phyloP scores from a whole-genome alignment of 1,140 invertebrate species.

The Habropoda laboriosa region DNA sequence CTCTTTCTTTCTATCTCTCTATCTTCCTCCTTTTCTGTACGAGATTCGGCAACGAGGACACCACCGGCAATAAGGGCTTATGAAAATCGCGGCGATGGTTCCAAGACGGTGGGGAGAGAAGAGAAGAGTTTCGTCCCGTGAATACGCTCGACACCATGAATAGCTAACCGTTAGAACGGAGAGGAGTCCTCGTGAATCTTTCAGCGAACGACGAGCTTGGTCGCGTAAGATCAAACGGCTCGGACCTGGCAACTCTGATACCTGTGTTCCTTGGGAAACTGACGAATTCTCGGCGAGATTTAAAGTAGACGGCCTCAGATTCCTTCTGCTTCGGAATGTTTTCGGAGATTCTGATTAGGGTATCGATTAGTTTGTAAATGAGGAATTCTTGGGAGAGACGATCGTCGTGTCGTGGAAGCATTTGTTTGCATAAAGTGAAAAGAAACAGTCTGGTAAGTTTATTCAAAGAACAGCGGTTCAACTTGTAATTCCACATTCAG shows the following conservation, averaged over 20 bases:
- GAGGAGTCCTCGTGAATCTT: slow-evolving; percentile 27
- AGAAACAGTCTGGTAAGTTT: too few relatives aligned
- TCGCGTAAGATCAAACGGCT: slow-evolving; percentile 12
- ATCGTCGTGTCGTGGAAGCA: too few relatives aligned
- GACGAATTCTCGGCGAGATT: background rate
- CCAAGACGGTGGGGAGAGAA: background rate
- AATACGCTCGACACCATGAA: slow-evolving; percentile 26
- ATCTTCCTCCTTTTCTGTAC: background rate
- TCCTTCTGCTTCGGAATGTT: background rate
- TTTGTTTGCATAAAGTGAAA: too few relatives aligned
- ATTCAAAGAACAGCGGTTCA: too few relatives aligned
- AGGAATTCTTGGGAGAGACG: too few relatives aligned
- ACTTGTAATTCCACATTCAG: too few relatives aligned
- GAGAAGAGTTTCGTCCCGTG: background rate
- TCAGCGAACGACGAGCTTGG: background rate
- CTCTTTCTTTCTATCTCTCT: too few relatives aligned
- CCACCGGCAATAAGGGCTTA: slow-evolving; percentile 43
- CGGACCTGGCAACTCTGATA: background rate
- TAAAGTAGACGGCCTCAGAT: background rate
- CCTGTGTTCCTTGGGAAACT: background rate
- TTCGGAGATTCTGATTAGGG: background rate
- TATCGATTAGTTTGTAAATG: too few relatives aligned
- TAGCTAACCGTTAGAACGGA: slow-evolving; percentile 13
- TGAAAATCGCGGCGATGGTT: slow-evolving; percentile 28
- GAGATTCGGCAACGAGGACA: slow-evolving; percentile 38